These are phyloP conservation scores for Lepidocolaptes lacrymiger DNA, from an alignment of 2,797 vertebrate species.

Conservation along the genomic window DNA sequence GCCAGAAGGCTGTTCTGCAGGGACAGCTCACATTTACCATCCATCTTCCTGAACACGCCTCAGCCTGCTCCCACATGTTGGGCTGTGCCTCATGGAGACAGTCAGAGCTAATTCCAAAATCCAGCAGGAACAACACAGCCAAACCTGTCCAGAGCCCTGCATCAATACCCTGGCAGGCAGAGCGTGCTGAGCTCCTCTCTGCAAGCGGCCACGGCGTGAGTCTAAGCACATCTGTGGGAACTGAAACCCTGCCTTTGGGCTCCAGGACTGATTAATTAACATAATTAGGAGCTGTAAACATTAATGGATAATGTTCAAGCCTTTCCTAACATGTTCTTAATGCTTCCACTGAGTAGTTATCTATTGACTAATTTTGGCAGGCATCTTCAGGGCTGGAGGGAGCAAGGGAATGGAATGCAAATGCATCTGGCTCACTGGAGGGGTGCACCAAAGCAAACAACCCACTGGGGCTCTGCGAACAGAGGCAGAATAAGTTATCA, in stretches of 20 bases:
- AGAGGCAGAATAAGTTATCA: slow-evolving; percentile 20
- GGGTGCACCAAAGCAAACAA: background rate
- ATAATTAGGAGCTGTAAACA: slow-evolving; percentile 51
- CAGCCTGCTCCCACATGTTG: background rate
- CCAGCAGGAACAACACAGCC: background rate
- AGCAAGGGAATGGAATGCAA: background rate
- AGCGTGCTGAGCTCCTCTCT: background rate
- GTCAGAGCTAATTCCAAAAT: background rate
- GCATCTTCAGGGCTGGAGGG: slow-evolving; percentile 13
- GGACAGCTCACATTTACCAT: background rate
- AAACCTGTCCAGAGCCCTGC: background rate
- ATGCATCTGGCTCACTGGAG: background rate
- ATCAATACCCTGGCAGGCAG: background rate
- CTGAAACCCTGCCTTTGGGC: slow-evolving; percentile 40
- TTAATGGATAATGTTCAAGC: background rate
- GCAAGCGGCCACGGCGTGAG: background rate
- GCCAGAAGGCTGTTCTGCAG: background rate
- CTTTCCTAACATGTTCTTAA: background rate
- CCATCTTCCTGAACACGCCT: background rate
- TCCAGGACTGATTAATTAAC: slow-evolving; percentile 55
- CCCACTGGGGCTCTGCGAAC: background rate
- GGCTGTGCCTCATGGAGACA: background rate
- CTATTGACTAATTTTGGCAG: slow-evolving; percentile 36
- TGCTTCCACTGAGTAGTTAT: background rate
- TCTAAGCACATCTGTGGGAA: slow-evolving; percentile 5